Conservation (phyloP, 2,113 vertebrate species). For the Colinus virginianus region DNA sequence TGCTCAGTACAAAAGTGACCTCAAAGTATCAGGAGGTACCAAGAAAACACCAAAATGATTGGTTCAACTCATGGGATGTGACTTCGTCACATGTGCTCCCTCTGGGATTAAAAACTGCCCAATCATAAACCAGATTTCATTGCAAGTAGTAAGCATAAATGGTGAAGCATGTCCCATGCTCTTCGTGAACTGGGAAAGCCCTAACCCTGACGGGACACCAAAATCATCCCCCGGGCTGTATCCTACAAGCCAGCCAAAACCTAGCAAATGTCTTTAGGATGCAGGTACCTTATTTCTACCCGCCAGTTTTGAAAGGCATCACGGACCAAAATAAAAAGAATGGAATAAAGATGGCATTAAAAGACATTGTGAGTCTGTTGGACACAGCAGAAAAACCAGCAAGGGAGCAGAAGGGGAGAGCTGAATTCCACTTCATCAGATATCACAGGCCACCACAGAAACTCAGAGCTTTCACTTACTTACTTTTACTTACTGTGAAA, state of each 20-base stretch:
- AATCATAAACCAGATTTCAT: not conserved
- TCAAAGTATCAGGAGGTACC: not conserved
- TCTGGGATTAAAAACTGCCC: not conserved
- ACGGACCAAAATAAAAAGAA: not conserved
- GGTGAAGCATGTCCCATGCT: not conserved
- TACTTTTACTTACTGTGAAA: not conserved
- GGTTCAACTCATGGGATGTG: not conserved
- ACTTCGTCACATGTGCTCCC: not conserved
- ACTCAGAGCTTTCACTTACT: too few species aligned
- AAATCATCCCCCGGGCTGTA: not conserved
- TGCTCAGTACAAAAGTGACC: not conserved
- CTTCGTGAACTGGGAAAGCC: not conserved
- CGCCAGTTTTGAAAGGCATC: not conserved
- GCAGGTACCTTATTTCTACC: not conserved
- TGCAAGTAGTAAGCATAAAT: not conserved
- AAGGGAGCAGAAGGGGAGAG: not conserved
- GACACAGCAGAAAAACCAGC: not conserved
- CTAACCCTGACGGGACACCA: not conserved
- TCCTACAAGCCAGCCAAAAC: not conserved
- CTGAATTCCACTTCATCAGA: not conserved
- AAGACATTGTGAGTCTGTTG: accelerated
- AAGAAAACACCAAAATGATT: not conserved
- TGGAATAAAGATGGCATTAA: not conserved
- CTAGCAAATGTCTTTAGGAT: not conserved
- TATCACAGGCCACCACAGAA: not conserved